These are phyloP conservation scores for Phrynosoma platyrhinos DNA, from an alignment of 2,113 vertebrate genomes.

Conservation along the genomic window DNA sequence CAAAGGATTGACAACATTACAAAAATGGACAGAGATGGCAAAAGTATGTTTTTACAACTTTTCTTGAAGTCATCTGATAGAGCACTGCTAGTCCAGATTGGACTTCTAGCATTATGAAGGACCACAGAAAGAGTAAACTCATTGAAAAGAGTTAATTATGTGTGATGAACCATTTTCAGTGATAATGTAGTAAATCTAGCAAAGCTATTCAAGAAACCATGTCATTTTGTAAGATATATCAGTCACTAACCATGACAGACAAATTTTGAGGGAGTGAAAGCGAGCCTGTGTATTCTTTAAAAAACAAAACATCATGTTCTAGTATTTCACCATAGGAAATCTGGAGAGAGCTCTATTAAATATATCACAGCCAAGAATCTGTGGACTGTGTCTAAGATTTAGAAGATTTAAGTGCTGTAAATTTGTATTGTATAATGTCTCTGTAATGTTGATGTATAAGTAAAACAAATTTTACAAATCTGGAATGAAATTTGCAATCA, in stretches of 20 bases:
- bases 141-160: not conserved
- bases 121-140: not conserved
- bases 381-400: not conserved
- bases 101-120: not conserved
- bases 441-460: not conserved
- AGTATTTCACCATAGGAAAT: not conserved
- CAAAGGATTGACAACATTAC: not conserved
- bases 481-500: not conserved
- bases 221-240: constrained; percentile 19
- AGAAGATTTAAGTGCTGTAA: not conserved
- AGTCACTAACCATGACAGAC: not conserved
- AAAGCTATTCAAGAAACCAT: not conserved
- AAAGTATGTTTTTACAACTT: not conserved
- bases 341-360: not conserved
- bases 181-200: constrained; percentile 5
- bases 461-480: not conserved
- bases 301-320: not conserved
- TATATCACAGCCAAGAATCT: constrained; percentile 5
- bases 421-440: not conserved
- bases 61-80: not conserved
- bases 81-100: not conserved
- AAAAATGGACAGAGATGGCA: not conserved
- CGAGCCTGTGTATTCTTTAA: not conserved
- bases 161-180: not conserved
- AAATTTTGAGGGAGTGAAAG: not conserved